phyloP scores from a whole-genome alignment of 1,140 invertebrate species.

The Spodoptera frugiperda region DNA sequence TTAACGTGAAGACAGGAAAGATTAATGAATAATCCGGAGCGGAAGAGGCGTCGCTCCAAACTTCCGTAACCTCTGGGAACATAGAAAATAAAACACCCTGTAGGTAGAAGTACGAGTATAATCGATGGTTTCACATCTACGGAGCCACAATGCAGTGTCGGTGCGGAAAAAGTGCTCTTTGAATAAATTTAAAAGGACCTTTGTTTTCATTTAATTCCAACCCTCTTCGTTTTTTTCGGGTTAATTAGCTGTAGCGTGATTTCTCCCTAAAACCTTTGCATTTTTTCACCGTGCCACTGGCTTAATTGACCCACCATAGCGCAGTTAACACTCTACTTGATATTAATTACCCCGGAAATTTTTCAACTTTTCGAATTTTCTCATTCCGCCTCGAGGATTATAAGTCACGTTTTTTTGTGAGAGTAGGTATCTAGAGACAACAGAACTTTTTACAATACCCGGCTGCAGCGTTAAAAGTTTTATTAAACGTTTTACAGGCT shows the following conservation, averaged over 20 bases:
- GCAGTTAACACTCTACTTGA: conserved; percentile 33
- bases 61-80: conserved; percentile 21
- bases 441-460: conserved; percentile 38
- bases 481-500: conserved; percentile 39
- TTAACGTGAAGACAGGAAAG: conserved; percentile 38
- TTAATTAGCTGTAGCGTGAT: conserved; percentile 39
- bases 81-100: conserved; percentile 18
- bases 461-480: conserved; percentile 41
- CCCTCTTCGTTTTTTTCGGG: conserved; percentile 16
- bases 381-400: conserved; percentile 30
- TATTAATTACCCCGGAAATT: conserved; percentile 33
- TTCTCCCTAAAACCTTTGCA: conserved; percentile 30
- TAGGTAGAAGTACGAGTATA: conserved; percentile 3
- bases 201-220: conserved; percentile 37
- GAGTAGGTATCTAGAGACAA: conserved; percentile 3
- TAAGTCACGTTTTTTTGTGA: conserved; percentile 40
- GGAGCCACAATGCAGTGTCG: conserved; percentile 13
- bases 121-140: background rate
- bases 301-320: conserved; percentile 34
- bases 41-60: conserved; percentile 1
- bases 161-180: background rate
- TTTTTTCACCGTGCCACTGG: conserved; percentile 33
- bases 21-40: conserved; percentile 35
- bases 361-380: conserved; percentile 44
- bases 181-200: conserved; percentile 21